Evolutionary conservation across 2,797 vertebrate species (phyloP).

Genomic region (Pseudomugil tenellus): DNA sequence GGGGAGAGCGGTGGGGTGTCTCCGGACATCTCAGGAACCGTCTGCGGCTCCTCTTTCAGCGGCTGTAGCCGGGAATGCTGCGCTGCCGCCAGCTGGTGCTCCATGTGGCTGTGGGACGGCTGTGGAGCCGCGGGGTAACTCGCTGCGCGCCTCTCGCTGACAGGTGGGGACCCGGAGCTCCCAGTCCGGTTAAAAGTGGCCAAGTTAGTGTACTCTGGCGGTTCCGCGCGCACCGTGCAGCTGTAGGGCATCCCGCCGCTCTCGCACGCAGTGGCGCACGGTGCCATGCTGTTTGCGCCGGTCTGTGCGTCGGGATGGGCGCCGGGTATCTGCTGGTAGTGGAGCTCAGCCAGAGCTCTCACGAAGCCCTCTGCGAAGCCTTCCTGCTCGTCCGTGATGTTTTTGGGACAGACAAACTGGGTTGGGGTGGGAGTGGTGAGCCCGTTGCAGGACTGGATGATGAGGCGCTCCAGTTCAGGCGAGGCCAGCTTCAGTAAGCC

Average conservation of each 20-base stretch:
- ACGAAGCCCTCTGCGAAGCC: slow-evolving; percentile 94
- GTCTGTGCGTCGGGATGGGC: slow-evolving; percentile 62
- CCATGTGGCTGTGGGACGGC: slow-evolving; percentile 64
- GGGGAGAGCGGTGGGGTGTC: slow-evolving; percentile 94
- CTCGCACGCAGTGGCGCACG: slow-evolving; percentile 57
- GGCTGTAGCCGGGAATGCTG: slow-evolving; percentile 88
- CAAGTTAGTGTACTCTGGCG: slow-evolving; percentile 92
- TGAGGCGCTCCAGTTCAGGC: slow-evolving; percentile 92
- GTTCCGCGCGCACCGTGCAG: slow-evolving; percentile 83
- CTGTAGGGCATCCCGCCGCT: slow-evolving; percentile 69
- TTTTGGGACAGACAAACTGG: slow-evolving; percentile 92
- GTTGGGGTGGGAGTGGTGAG: slow-evolving; percentile 93
- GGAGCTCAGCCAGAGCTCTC: slow-evolving; percentile 91
- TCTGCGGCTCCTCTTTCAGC: slow-evolving; percentile 95
- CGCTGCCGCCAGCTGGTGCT: slow-evolving; percentile 71
- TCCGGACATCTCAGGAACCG: slow-evolving; percentile 93
- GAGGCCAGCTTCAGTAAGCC: slow-evolving; percentile 93
- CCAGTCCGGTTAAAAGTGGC: slow-evolving; percentile 58
- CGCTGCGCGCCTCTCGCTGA: slow-evolving; percentile 63
- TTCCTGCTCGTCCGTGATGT: slow-evolving; percentile 94
- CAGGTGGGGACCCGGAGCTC: slow-evolving; percentile 74
- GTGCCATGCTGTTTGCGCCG: slow-evolving; percentile 60
- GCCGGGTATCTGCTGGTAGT: slow-evolving; percentile 87
- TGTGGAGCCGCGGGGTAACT: slow-evolving; percentile 56
- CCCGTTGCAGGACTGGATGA: slow-evolving; percentile 95